Evolutionary conservation across 2,113 vertebrate genomes (phyloP), one percentile per base, ranked within the genome.

Genomic region (Actinemys pallida): DNA sequence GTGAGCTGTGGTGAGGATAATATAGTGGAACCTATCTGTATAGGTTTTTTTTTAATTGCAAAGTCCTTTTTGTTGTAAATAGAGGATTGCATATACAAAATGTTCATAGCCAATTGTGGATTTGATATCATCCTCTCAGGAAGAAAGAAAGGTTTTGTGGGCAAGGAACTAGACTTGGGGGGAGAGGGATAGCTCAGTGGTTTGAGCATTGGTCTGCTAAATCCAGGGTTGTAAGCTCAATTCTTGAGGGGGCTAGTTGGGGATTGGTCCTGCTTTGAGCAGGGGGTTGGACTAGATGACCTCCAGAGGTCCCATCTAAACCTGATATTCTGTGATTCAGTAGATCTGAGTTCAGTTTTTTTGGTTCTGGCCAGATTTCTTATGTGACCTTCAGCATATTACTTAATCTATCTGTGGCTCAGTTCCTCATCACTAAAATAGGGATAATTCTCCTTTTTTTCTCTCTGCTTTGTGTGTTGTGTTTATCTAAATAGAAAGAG

Each of bases 141-240:
- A 2, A 39, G n/a, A 5, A 16, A 1, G 39, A 0, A 45, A 56
- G 29, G 19, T 0, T 69, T 0, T 57, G n/a, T n/a, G 27, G 35
- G 24, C n/a, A 54, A 92, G 83, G 42, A 83, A 6, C 42, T 86
- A 31, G 7, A 6, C 85, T 50, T 14, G 50, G 25, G 45, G 45
- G 45, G 45, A 45, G 45, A 45, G 45, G 45, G 45, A 45, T 45
- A 45, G 45, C 45, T 45, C 45, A 45, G 45, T 45, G 45, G 45
- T 45, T 45, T 45, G 45, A 45, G 45, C 45, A 45, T 45, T 45
- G 45, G 45, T 45, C 45, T 45, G 45, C 45, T 45, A 45, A 45
- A 45, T 6, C 45, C 45, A 45, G 45, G 5, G 6, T 45, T 6
- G 45, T 45, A 45, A 45, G 45, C 45, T 45, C 45, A 45, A 45